phyloP scores from a whole-genome alignment of 2,888 invertebrate genomes.

The Zaprionus obscuricornis region DNA sequence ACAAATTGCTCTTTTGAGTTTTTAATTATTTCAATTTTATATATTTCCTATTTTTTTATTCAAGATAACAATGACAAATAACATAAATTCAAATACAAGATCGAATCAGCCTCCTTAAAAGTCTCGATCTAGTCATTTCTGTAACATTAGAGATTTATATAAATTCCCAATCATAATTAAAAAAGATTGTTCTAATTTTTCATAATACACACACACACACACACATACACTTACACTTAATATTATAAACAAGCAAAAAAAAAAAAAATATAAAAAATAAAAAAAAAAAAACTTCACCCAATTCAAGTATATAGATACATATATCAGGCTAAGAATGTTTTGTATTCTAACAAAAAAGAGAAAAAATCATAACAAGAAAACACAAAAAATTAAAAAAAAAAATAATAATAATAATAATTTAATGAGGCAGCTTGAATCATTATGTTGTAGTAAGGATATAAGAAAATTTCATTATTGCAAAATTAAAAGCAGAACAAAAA shows the following conservation, averaged over 20 bases:
- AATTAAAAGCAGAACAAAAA: too few relatives aligned
- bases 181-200: conserved; percentile 22
- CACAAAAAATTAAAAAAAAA: conserved; percentile 14
- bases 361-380: conserved; percentile 4
- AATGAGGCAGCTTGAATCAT: conserved; percentile 43
- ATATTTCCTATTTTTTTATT: too few relatives aligned
- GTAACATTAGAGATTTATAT: conserved; percentile 10
- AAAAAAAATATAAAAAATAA: too few relatives aligned
- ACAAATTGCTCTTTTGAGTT: conserved; percentile 32
- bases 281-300: conserved; percentile 10
- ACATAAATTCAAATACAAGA: too few relatives aligned
- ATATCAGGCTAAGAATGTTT: conserved; percentile 61
- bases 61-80: too few relatives aligned
- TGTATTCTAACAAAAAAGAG: conserved; percentile 31
- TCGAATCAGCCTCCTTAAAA: conserved; percentile 28
- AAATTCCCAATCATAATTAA: conserved; percentile 1
- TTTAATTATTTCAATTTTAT: neutral
- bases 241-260: too few relatives aligned
- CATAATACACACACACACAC: conserved; percentile 7
- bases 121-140: conserved; percentile 47
- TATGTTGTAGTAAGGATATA: conserved; percentile 33
- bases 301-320: conserved; percentile 27
- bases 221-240: conserved; percentile 2
- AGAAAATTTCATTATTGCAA: conserved; percentile 29
- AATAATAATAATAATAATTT: conserved; percentile 8